These are phyloP conservation scores for Operophtera brumata DNA, from an alignment of 2,888 invertebrate species.

Conservation along the genomic window DNA sequence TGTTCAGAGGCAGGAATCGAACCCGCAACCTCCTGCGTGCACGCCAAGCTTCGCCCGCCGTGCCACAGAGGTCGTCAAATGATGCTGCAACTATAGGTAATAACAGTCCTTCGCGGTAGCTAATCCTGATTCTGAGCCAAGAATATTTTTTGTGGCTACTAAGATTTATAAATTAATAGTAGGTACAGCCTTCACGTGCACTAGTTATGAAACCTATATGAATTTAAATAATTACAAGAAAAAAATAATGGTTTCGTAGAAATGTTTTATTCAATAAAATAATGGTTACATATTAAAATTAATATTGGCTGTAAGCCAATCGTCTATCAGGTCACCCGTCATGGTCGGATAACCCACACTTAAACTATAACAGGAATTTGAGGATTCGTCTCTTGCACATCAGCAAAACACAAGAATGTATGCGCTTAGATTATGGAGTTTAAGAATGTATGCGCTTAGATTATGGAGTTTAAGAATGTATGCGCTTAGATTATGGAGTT, in stretches of 20 bases:
- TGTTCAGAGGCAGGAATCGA: too few relatives aligned
- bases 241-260: constrained; percentile 55
- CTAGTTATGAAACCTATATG: too few relatives aligned
- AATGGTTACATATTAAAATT: constrained; percentile 62
- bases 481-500: constrained; percentile 1
- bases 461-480: not conserved
- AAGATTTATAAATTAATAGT: too few relatives aligned
- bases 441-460: not conserved
- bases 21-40: too few relatives aligned
- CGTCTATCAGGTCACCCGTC: constrained; percentile 32
- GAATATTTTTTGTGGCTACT: too few relatives aligned
- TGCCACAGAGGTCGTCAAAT: too few relatives aligned
- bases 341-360: constrained; percentile 17
- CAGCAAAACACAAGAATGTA: not conserved
- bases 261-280: constrained; percentile 61
- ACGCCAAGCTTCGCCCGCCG: too few relatives aligned
- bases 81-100: too few relatives aligned
- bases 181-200: too few relatives aligned
- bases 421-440: constrained; percentile 1
- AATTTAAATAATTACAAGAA: constrained; percentile 1
- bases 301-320: constrained; percentile 45
- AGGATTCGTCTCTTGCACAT: constrained; percentile 8
- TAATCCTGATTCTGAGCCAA: too few relatives aligned
- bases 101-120: too few relatives aligned
- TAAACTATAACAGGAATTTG: constrained; percentile 16